Conservation (phyloP, 2,888 invertebrate genomes). For the Polia nebulosa region DNA sequence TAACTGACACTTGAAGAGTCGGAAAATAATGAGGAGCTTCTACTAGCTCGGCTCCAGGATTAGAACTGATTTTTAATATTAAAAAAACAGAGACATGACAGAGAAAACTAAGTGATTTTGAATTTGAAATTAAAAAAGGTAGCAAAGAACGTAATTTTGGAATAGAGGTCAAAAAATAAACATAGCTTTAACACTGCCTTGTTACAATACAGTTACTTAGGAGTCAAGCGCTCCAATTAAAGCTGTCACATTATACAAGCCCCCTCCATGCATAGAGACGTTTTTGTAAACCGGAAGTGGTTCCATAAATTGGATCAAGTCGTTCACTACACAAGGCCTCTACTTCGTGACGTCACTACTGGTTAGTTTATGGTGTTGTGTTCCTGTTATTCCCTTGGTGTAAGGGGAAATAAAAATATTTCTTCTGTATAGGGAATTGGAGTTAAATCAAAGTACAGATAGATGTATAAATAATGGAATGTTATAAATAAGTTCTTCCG, state of each 20-base stretch:
- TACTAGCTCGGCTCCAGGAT: too few relatives aligned
- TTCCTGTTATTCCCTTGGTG: constrained; percentile 40
- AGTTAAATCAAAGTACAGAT: constrained; percentile 14
- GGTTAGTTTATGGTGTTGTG: constrained; percentile 49
- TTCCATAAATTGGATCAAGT: constrained; percentile 67
- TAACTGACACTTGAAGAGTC: too few relatives aligned
- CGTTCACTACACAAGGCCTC: constrained; percentile 61
- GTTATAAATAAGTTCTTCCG: constrained; percentile 15
- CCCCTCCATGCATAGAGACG: background rate
- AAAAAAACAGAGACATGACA: too few relatives aligned
- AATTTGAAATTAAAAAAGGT: too few relatives aligned
- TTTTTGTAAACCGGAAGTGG: constrained; percentile 55
- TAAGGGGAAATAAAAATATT: constrained; percentile 24
- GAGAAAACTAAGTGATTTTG: too few relatives aligned
- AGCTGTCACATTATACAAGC: constrained; percentile 21
- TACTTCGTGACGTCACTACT: constrained; percentile 41
- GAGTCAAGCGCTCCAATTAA: constrained; percentile 11
- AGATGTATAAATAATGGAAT: background rate
- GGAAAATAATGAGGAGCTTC: too few relatives aligned
- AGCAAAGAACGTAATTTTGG: too few relatives aligned
- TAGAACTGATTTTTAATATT: too few relatives aligned
- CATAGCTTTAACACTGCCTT: too few relatives aligned
- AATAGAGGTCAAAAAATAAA: too few relatives aligned
- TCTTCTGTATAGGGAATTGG: constrained; percentile 6
- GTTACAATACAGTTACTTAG: too few relatives aligned